Conservation (phyloP, 92 coral and sea anemone species). For the Blastomussa wellsi region DNA sequence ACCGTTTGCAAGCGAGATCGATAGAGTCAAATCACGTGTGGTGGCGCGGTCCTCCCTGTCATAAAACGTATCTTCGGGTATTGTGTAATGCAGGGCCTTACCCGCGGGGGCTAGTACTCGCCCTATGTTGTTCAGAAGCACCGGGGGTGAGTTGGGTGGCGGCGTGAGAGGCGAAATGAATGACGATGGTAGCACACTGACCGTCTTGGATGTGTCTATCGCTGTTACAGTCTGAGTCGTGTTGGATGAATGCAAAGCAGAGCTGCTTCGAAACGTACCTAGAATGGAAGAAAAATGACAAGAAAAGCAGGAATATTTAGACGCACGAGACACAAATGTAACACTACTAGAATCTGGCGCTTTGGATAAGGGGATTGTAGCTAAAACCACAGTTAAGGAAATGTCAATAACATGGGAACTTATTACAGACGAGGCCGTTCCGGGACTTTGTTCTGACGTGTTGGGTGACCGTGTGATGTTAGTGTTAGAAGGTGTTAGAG, state of each 20-base stretch:
- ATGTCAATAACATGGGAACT: conserved; percentile 3
- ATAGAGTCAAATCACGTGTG: conserved; percentile 73
- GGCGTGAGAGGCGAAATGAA: conserved; percentile 49
- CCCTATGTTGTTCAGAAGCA: conserved; percentile 74
- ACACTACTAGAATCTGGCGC: conserved; percentile 19
- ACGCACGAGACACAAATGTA: neutral
- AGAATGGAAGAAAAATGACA: conserved; percentile 34
- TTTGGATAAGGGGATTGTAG: conserved; percentile 23
- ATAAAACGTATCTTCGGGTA: conserved; percentile 87
- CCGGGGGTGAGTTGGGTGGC: conserved; percentile 70
- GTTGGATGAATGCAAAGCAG: conserved; percentile 34
- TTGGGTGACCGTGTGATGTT: neutral
- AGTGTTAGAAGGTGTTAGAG: neutral
- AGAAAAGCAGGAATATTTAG: conserved; percentile 20
- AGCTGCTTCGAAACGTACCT: conserved; percentile 51
- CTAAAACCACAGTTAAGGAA: conserved; percentile 35
- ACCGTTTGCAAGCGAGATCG: conserved; percentile 37
- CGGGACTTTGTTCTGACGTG: neutral
- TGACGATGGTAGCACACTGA: conserved; percentile 27
- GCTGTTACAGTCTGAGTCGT: conserved; percentile 24
- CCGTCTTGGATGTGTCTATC: conserved; percentile 25
- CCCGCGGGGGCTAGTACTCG: conserved; percentile 79
- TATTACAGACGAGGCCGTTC: neutral
- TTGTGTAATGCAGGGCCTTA: conserved; percentile 57
- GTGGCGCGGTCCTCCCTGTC: conserved; percentile 83